Base-by-base conservation (phyloP, 37 sponge, comb jelly and placozoan genomes). In the Lycopodina hypogea region DNA sequence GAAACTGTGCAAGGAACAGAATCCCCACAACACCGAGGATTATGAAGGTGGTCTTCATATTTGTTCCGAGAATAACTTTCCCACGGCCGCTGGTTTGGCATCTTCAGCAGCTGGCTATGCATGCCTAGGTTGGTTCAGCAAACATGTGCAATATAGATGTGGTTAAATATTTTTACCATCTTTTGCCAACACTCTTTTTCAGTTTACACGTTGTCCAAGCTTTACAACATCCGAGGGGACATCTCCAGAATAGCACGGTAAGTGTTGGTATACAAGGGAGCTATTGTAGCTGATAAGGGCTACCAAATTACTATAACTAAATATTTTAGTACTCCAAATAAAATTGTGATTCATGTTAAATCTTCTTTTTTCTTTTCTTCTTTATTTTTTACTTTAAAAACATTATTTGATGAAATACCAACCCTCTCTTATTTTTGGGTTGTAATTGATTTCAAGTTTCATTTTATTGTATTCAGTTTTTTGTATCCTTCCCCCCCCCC, bases 71-170 rank as follows among this genome's bases (percentile, higher is more conserved):
- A 96, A 96, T 75, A 94, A 94, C 68, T 98, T 98, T 38, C 99
- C 99, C 22, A 98, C 99, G 17, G 99, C 99, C 28, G 99, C 99
- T 63, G 99, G 99, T 0, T 85, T 98, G 22, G 99, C 99, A 24
- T 98, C 99, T 3, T 98, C 99, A 39, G 99, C 99, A 62, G 95
- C 99, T 52, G 99, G 99, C 29, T 98, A 93, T 69, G 99, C 99
- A 8, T 96, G 96, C 75, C 61, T 94, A 24, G 95, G 95, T 94
- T 48, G 42, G 77, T 42, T 30, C 12, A 12, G 4, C n/a, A 26
- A 59, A 45, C 48, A 45, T 28, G 57, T 51, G 3, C 18, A 12
- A 6, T 59, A 59, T 59, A 6, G 28, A 17, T 59, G 28, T 59
- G 4, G n/a, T 28, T 26, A 19, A 53, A 17, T 19, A 17, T 59